Conservation (phyloP, 2,113 vertebrate species). For the Tetrao urogallus region DNA sequence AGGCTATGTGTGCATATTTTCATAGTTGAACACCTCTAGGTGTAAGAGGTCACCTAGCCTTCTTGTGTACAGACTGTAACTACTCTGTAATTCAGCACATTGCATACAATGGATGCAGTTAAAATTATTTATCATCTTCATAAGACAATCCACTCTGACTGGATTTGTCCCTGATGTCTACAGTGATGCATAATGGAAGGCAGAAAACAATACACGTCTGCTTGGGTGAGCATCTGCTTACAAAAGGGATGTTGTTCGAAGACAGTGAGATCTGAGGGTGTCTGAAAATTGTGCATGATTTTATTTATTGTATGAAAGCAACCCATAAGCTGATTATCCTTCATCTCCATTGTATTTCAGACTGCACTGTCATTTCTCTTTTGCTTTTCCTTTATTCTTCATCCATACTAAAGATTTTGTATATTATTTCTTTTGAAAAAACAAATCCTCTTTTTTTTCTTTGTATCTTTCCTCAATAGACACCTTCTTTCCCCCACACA, state of each 20-base stretch:
- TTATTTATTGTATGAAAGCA: conserved; percentile 29
- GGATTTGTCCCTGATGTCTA: background rate
- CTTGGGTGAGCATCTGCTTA: background rate
- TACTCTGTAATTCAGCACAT: background rate
- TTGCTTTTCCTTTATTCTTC: conserved; percentile 7
- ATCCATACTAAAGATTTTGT: background rate
- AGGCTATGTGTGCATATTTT: background rate
- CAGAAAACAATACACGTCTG: background rate
- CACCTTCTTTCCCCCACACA: accelerated
- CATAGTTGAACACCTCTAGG: background rate
- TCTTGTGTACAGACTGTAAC: background rate
- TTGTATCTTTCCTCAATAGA: background rate
- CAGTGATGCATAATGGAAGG: background rate
- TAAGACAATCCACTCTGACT: background rate
- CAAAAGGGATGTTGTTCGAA: background rate
- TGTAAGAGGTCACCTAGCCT: background rate
- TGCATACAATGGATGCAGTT: background rate
- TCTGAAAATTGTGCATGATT: background rate
- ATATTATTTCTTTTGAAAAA: background rate
- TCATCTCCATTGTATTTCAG: conserved; percentile 4
- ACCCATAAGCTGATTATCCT: conserved; percentile 41
- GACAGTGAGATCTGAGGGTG: background rate
- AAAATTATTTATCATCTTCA: background rate
- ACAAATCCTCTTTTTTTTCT: background rate
- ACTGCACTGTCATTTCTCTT: conserved; percentile 2